Conservation (phyloP, 2,888 invertebrate species). For the Chrysomela aeneicollis region DNA sequence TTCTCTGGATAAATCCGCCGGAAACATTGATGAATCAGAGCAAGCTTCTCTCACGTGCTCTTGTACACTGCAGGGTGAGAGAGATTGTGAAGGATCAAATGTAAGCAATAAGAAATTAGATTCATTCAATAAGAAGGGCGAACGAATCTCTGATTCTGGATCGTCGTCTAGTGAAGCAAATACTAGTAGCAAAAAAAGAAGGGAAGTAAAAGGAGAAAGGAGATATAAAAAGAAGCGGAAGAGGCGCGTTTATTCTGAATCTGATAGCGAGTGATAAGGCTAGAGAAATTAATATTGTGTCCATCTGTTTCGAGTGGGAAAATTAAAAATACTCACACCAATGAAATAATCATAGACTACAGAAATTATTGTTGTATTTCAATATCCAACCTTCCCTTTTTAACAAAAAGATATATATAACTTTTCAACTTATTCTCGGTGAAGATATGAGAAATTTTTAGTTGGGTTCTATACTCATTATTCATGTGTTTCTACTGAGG, state of each 20-base stretch:
- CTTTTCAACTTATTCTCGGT: no score
- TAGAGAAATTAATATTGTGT: no score
- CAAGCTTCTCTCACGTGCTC: conserved; percentile 15
- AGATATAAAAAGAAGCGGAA: not conserved
- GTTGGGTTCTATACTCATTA: no score
- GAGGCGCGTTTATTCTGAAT: not conserved
- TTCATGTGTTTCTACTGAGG: no score
- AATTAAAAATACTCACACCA: no score
- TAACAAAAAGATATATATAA: no score
- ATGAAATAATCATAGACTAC: no score
- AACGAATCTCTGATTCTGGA: not conserved
- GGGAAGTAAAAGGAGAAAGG: not conserved
- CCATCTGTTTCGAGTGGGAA: no score
- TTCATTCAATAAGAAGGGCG: not conserved
- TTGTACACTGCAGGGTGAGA: not conserved
- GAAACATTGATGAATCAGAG: conserved; percentile 8
- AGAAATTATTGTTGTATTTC: no score
- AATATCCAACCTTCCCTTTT: no score
- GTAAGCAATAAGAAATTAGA: not conserved
- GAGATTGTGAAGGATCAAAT: not conserved
- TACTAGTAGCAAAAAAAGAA: not conserved
- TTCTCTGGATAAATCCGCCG: not conserved
- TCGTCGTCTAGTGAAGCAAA: not conserved
- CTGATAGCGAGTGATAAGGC: not conserved
- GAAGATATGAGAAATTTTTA: no score